Evolutionary conservation across 2,113 vertebrate species (phyloP), one percentile per base, ranked within the genome.

Genomic region (Nesogale talazaci): DNA sequence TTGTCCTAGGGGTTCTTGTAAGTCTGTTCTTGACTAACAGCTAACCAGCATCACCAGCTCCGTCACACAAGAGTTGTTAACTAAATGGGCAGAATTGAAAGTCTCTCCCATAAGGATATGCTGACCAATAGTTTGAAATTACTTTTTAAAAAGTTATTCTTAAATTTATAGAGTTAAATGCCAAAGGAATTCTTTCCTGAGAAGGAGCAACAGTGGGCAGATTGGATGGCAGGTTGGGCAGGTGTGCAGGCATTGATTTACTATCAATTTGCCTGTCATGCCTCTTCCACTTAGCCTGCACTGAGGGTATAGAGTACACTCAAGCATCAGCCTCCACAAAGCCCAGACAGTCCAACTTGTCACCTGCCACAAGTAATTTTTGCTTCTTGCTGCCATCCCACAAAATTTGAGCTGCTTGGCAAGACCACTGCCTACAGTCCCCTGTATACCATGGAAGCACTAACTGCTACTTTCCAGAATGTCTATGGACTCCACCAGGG

Each of bases 151-250:
- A 42, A 74, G 57, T 57, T 59, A 86, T 27, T 72, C 23, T 77
- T 77, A 52, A 89, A 84, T 61, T 12, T 57, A 23, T 20, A 42
- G 46, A n/a, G 4, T 25, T 85, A 88, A 40, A 69, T 81, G 16
- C 46, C 36, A 69, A 87, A 93, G 63, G 63, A 88, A 67, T 82
- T 82, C 63, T 70, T 88, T n/a, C 67, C 27, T 42, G 63, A 10
- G 63, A 29, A 69, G 34, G 81, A 23, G 25, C 57, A 40, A 87
- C 12, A 19, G 57, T 36, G 31, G 1, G 42, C 74, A 14, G 6
- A 25, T 40, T n/a, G 29, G 2, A 40, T 69, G 7, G 31, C 79
- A 29, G 31, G 16, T 31, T 75, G 23, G 27, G 15, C 34, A 92
- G 57, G 57, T 69, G 2, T 65, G 63, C 25, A 40, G 31, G 63